Evolutionary conservation across 2,797 vertebrate species (phyloP).

Genomic region (Miichthys miiuy): DNA sequence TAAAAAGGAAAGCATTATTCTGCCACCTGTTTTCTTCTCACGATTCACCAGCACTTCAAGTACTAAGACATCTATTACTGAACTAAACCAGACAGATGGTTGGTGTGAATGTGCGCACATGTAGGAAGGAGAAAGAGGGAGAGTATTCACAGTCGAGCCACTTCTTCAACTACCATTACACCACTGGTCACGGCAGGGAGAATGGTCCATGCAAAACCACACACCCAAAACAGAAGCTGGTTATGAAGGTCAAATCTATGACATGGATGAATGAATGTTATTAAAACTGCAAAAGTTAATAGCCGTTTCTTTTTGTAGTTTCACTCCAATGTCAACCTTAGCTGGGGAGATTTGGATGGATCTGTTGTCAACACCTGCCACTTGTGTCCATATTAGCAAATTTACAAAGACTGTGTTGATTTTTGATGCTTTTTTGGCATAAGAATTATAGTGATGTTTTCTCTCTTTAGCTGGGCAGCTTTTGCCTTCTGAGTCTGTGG

Average conservation of each 20-base stretch:
- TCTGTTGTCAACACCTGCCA: conserved; percentile 37
- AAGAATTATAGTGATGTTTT: conserved; percentile 12
- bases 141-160: not conserved
- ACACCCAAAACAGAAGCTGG: conserved; percentile 66
- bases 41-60: not conserved
- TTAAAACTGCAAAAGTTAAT: conserved; percentile 67
- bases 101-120: not conserved
- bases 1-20: not conserved
- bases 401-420: conserved; percentile 16
- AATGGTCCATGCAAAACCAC: conserved; percentile 70
- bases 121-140: not conserved
- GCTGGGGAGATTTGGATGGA: conserved; percentile 85
- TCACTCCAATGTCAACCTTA: conserved; percentile 66
- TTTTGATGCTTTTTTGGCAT: not conserved
- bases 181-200: conserved; percentile 74
- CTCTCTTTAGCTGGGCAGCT: conserved; percentile 42
- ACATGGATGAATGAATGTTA: conserved; percentile 70
- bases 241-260: conserved; percentile 67
- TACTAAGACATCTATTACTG: not conserved
- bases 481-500: conserved; percentile 15
- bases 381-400: not conserved
- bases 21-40: not conserved
- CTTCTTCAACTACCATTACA: conserved; percentile 47
- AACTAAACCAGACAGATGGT: not conserved
- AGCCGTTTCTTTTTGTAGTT: conserved; percentile 49